Percentiles rank a stretch among this genome's conserved stretches.
Evolutionary conservation across 2,888 invertebrate species (phyloP).

Genomic region (Eristalinus sepulchralis): DNA sequence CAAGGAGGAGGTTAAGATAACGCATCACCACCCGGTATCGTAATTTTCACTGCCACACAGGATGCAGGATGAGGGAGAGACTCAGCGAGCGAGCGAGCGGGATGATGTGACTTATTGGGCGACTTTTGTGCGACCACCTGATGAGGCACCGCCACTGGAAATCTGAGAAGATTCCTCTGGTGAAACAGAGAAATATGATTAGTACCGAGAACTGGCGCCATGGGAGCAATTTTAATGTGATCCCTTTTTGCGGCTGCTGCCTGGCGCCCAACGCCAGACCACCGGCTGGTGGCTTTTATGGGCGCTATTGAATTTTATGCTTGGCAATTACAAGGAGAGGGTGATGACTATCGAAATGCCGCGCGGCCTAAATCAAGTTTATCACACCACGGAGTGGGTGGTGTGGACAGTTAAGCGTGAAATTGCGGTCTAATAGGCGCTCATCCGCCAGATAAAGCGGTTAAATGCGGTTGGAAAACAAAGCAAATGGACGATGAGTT

Average conservation of each 20-base stretch:
- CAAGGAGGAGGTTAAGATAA: too few relatives aligned
- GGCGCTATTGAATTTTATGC: neutral
- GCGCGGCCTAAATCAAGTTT: neutral
- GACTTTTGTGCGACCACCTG: slow-evolving; percentile 33
- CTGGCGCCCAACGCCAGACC: neutral
- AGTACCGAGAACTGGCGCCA: slow-evolving; percentile 1
- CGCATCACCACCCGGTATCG: neutral
- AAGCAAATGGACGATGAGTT: too few relatives aligned
- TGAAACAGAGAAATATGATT: neutral
- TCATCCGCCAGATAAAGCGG: neutral
- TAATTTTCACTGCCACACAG: neutral
- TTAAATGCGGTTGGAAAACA: neutral
- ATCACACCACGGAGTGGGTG: neutral
- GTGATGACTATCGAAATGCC: neutral
- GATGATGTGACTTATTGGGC: slow-evolving; percentile 39
- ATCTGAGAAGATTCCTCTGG: slow-evolving; percentile 23
- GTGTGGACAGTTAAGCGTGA: neutral
- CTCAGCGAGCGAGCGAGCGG: too few relatives aligned
- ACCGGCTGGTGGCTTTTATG: neutral
- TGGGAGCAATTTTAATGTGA: slow-evolving; percentile 10
- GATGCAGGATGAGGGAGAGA: neutral
- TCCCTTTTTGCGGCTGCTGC: neutral
- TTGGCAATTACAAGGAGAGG: neutral
- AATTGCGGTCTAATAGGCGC: neutral
- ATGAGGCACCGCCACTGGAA: slow-evolving; percentile 10